These are phyloP conservation scores for Liposcelis brunnea DNA, from an alignment of 2,888 invertebrate species.

Conservation along the genomic window DNA sequence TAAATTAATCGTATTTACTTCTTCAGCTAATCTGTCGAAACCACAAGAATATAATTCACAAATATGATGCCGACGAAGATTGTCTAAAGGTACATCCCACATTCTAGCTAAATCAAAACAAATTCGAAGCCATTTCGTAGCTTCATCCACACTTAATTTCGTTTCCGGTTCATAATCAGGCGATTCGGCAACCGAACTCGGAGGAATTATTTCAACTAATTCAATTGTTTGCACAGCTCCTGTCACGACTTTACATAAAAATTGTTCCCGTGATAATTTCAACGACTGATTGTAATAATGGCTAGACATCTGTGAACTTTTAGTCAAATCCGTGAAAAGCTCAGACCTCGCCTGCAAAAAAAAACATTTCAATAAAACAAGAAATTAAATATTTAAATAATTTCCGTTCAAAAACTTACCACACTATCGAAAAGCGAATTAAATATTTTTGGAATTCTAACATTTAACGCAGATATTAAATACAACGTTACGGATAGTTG, in stretches of 20 bases:
- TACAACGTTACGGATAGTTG: constrained; percentile 60
- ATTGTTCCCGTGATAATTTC: constrained; percentile 47
- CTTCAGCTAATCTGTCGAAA: constrained; percentile 39
- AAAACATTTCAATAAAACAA: too few species aligned
- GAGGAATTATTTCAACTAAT: constrained; percentile 32
- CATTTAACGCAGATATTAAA: constrained; percentile 59
- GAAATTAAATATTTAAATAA: too few species aligned
- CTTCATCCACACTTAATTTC: constrained; percentile 14
- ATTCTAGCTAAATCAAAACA: constrained; percentile 50
- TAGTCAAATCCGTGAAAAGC: constrained; percentile 31
- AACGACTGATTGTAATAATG: constrained; percentile 50
- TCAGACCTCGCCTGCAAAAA: constrained; percentile 18
- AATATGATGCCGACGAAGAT: constrained; percentile 61
- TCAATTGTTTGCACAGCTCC: constrained; percentile 56
- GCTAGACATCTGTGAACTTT: constrained; percentile 37
- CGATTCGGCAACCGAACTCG: constrained; percentile 23
- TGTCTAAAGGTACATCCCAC: constrained; percentile 60
- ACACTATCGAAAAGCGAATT: constrained; percentile 57
- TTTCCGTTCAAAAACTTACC: too few species aligned
- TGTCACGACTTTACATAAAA: constrained; percentile 53
- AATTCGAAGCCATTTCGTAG: constrained; percentile 50
- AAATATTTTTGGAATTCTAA: constrained; percentile 47
- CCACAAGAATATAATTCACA: constrained; percentile 40
- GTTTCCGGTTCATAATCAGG: neutral
- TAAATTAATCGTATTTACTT: too few species aligned